Percentiles rank a stretch among this genome's conserved stretches.
phyloP scores from a whole-genome alignment of 2,888 invertebrate species.

The Caenorhabditis zanzibari region DNA sequence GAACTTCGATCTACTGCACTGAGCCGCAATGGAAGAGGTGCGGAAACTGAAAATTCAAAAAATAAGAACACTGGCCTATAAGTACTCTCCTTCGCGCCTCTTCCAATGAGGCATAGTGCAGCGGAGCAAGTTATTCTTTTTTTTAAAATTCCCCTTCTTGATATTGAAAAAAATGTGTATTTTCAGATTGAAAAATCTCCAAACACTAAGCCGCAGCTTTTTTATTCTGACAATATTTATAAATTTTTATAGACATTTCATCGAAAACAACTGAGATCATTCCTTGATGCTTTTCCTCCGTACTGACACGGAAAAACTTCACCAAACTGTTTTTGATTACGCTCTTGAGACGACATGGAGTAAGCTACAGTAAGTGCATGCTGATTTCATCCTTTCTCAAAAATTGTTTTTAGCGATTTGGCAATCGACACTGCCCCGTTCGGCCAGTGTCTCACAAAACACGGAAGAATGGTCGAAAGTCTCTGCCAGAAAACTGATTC shows the following conservation, averaged over 20 bases:
- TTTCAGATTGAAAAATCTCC: no score
- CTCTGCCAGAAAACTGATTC: conserved; percentile 59
- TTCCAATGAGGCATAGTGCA: no score
- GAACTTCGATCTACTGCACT: no score
- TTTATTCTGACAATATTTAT: not conserved
- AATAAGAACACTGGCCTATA: no score
- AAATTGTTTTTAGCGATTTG: conserved; percentile 66
- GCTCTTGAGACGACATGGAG: conserved; percentile 71
- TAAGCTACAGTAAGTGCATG: conserved; percentile 65
- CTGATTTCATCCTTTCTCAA: conserved; percentile 64
- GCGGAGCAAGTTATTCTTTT: no score
- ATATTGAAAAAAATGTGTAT: no score
- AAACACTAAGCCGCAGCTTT: no score
- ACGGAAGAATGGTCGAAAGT: conserved; percentile 50
- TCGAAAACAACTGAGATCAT: conserved; percentile 45
- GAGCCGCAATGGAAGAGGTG: no score
- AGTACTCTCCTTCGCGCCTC: no score
- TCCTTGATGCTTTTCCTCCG: conserved; percentile 39
- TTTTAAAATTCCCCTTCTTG: no score
- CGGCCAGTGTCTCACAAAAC: conserved; percentile 73
- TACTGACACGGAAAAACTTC: conserved; percentile 50
- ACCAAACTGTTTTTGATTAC: conserved; percentile 67
- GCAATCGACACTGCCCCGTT: conserved; percentile 75
- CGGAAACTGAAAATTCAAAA: no score
- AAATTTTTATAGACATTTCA: conserved; percentile 26